Conservation (phyloP, 2,113 vertebrate genomes). For the Perccottus glenii region DNA sequence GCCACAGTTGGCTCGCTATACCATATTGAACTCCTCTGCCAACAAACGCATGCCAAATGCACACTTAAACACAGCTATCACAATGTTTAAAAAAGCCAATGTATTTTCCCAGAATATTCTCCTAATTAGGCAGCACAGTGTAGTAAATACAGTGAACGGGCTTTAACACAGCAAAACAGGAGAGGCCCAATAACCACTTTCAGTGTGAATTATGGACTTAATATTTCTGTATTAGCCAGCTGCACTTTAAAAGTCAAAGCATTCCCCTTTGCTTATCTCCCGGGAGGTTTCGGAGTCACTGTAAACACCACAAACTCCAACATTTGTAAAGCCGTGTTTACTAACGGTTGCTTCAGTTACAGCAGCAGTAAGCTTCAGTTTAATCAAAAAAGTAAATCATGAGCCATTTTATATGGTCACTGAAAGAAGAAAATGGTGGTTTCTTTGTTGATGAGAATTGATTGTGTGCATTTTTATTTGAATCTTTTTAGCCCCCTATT, state of each 20-base stretch:
- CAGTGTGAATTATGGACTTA: conserved; percentile 9
- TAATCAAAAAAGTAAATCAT: too few relatives aligned
- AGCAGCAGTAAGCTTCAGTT: too few relatives aligned
- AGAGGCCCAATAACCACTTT: conserved; percentile 8
- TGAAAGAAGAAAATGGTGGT: too few relatives aligned
- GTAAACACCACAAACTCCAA: not conserved
- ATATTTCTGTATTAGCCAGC: conserved; percentile 7
- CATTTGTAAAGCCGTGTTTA: too few relatives aligned
- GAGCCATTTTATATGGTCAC: too few relatives aligned
- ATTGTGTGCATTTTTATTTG: too few relatives aligned
- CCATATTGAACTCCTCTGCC: conserved; percentile 15
- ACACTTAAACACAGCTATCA: conserved; percentile 6
- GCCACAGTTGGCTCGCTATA: conserved; percentile 14
- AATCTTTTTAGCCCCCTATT: too few relatives aligned
- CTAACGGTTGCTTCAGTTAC: too few relatives aligned
- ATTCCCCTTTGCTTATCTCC: not conserved
- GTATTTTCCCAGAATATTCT: conserved; percentile 12
- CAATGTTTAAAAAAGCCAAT: conserved; percentile 3
- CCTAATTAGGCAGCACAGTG: not conserved
- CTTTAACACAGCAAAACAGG: not conserved
- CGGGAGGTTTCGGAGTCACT: not conserved
- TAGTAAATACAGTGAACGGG: not conserved
- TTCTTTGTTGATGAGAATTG: too few relatives aligned
- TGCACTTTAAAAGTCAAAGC: not conserved
- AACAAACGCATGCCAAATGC: conserved; percentile 9